Percentiles rank a stretch among this genome's conserved stretches.
These are phyloP conservation scores for Gorsachius magnificus DNA, from an alignment of 2,797 vertebrate genomes.

Conservation along the genomic window DNA sequence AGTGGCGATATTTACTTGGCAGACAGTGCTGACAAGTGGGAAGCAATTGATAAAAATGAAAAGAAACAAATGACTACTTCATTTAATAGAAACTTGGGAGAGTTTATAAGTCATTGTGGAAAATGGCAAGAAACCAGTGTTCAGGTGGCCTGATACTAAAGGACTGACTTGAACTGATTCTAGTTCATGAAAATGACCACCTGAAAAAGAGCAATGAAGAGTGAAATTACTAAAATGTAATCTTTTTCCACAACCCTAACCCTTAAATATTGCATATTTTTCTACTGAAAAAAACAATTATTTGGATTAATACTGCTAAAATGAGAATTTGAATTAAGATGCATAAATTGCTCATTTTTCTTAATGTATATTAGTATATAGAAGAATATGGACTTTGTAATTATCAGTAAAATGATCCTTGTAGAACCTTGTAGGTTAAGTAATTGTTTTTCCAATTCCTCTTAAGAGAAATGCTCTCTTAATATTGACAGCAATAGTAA, in stretches of 20 bases:
- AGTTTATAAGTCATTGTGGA: conserved; percentile 1
- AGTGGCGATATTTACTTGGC: neutral
- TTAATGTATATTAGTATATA: neutral
- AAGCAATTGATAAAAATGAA: neutral
- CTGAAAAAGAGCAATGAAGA: neutral
- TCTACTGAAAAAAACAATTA: neutral
- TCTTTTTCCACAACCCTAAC: neutral
- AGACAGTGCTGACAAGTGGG: neutral
- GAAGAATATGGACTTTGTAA: neutral
- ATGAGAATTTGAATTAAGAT: neutral
- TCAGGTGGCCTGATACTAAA: neutral
- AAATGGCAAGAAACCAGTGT: neutral
- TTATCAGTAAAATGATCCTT: neutral
- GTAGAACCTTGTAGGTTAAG: neutral
- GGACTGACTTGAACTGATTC: neutral
- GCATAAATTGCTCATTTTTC: neutral
- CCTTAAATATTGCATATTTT: neutral
- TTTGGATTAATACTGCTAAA: neutral
- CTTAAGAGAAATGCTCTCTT: neutral
- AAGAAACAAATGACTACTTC: neutral
- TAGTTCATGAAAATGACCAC: neutral
- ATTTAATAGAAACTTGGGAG: conserved; percentile 1
- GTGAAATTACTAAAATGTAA: neutral
- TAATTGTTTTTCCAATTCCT: neutral
- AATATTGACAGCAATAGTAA: neutral